Base-by-base conservation (phyloP, 2,113 vertebrate genomes). In the Anarrhichthys ocellatus region DNA sequence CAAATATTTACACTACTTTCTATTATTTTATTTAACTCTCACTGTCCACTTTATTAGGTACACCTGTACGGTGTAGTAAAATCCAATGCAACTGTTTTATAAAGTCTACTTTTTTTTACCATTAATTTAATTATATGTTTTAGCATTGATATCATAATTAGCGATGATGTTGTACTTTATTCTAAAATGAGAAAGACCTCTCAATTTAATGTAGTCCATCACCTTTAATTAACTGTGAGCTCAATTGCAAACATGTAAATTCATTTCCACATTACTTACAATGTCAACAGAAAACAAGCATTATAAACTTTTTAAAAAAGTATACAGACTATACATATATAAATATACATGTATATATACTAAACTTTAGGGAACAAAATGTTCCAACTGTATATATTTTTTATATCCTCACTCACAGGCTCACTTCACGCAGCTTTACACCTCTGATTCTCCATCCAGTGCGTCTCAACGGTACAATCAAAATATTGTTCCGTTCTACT, bases 401-500 rank as follows among this genome's bases (percentile, higher is more conserved):
- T 22, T 10, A 66, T 9, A 10, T 65, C 6, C n/a, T 78, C 1
- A 2, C 18, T 68, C 6, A 15, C 29, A 69, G 27, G 9, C 44
- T 65, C 9, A 61, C 38, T 73, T 73, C n/a, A 40, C 1, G n/a
- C 42, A 72, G 9, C 27, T 69, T 66, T 27, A 74, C 67, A 24
- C 10, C 3, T 61, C 42, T 58, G 5, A 24, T 40, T 75, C 65
- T 63, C 2, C 62, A 44, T 48, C 42, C 36, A 18, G 17, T 18
- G 15, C 1, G 54, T 73, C 68, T 88, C 44, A 82, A 9, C 9
- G n/a, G 76, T 24, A 24, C 40, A 44, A 64, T 38, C 69, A 40
- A 65, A 70, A 58, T 13, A 10, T 56, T 81, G 72, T 83, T 86
- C 79, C 32, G 2, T 78, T 68, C 73, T 65, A 66, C 58, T 85